These are phyloP conservation scores for Papilio elwesi DNA, from an alignment of 2,888 invertebrate species.

Conservation along the genomic window DNA sequence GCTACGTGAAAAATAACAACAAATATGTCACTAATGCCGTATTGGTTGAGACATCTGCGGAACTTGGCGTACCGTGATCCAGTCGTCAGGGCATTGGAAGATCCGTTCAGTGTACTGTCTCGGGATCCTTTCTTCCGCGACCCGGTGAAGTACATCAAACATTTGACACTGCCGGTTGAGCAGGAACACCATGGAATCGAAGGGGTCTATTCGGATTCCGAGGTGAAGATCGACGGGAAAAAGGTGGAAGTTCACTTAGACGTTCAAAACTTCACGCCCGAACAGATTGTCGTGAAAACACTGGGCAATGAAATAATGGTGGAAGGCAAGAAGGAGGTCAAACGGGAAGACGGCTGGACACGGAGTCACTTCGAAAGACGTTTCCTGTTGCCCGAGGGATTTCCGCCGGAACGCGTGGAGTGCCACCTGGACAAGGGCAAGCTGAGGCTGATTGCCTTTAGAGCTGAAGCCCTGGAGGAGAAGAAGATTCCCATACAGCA, in stretches of 20 bases:
- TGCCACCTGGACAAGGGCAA: slow-evolving; percentile 91
- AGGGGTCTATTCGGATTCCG: slow-evolving; percentile 82
- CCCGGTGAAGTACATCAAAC: slow-evolving; percentile 65
- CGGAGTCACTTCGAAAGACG: slow-evolving; percentile 90
- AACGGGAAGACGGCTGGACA: slow-evolving; percentile 89
- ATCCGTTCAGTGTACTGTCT: slow-evolving; percentile 65
- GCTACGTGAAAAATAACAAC: slow-evolving; percentile 38
- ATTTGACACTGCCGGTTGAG: slow-evolving; percentile 59
- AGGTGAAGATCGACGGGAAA: slow-evolving; percentile 85
- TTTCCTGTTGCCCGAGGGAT: slow-evolving; percentile 90
- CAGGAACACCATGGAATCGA: slow-evolving; percentile 68
- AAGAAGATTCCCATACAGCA: slow-evolving; percentile 68
- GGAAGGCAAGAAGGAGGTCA: slow-evolving; percentile 92
- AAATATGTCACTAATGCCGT: slow-evolving; percentile 76
- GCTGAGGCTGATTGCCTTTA: slow-evolving; percentile 87
- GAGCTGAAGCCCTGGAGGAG: slow-evolving; percentile 68
- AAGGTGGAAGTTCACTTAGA: slow-evolving; percentile 89
- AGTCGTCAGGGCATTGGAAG: slow-evolving; percentile 63
- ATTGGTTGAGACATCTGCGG: slow-evolving; percentile 75
- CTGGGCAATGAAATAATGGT: slow-evolving; percentile 88
- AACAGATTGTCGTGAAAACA: slow-evolving; percentile 91
- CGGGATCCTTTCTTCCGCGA: slow-evolving; percentile 76
- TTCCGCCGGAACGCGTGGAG: slow-evolving; percentile 88
- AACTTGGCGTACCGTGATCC: slow-evolving; percentile 70
- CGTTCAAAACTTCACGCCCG: slow-evolving; percentile 91